These are phyloP conservation scores for Drosophila asahinai DNA, from an alignment of 1,140 invertebrate genomes.

Conservation along the genomic window DNA sequence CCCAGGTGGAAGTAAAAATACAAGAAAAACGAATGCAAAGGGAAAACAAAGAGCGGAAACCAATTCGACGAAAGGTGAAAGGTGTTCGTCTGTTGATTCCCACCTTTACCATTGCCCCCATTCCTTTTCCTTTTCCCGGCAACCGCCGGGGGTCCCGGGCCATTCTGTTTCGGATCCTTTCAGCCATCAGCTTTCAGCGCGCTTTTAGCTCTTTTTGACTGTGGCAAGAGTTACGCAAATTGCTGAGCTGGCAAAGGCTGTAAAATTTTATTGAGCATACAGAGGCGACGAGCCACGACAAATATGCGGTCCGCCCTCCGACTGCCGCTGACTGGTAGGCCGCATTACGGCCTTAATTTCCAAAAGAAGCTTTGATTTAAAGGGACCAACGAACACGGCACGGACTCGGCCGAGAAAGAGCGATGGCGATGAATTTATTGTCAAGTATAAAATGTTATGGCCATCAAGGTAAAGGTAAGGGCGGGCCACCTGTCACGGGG, in stretches of 20 bases:
- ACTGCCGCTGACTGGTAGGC: slow-evolving; percentile 39
- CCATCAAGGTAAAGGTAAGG: slow-evolving; percentile 21
- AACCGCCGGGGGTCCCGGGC: slow-evolving; percentile 16
- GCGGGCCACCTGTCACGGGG: slow-evolving; percentile 32
- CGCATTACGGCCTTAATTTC: slow-evolving; percentile 68
- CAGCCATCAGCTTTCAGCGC: background rate
- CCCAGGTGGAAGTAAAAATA: slow-evolving; percentile 45
- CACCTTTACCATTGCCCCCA: background rate
- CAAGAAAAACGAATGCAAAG: slow-evolving; percentile 23
- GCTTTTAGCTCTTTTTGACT: slow-evolving; percentile 9
- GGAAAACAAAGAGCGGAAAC: slow-evolving; percentile 24
- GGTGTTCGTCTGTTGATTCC: slow-evolving; percentile 67
- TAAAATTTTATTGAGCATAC: slow-evolving; percentile 81
- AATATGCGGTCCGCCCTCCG: slow-evolving; percentile 57
- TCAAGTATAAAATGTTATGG: slow-evolving; percentile 78
- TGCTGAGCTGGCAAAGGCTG: slow-evolving; percentile 80
- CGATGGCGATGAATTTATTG: slow-evolving; percentile 74
- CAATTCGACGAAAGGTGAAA: slow-evolving; percentile 69
- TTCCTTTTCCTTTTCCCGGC: background rate
- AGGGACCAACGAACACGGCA: slow-evolving; percentile 15
- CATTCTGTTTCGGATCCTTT: background rate
- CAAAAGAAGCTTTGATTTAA: slow-evolving; percentile 74
- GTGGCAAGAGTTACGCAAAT: slow-evolving; percentile 74
- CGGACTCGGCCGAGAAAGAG: slow-evolving; percentile 17
- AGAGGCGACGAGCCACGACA: slow-evolving; percentile 57